Percentiles rank a stretch among this genome's conserved stretches.
phyloP scores from a whole-genome alignment of 2,888 invertebrate species.

The Diaprepes abbreviatus region DNA sequence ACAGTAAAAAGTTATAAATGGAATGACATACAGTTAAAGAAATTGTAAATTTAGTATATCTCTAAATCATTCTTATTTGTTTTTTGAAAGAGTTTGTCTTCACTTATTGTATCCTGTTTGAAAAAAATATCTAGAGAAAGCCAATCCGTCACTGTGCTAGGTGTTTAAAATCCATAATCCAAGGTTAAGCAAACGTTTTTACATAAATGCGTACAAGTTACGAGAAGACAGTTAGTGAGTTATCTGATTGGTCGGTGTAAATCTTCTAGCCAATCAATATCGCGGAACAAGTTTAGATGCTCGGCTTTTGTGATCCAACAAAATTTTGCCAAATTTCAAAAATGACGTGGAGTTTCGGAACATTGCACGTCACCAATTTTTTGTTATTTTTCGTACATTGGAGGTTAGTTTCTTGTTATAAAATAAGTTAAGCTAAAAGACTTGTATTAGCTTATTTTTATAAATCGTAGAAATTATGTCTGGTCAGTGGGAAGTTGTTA shows the following conservation, averaged over 20 bases:
- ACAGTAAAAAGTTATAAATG: no score
- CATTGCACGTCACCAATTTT: conserved; percentile 19
- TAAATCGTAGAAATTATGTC: conserved; percentile 62
- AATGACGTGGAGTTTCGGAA: conserved; percentile 23
- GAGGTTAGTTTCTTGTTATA: conserved; percentile 32
- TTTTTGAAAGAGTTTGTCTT: no score
- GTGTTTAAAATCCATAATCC: conserved; percentile 1
- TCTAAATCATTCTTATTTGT: no score
- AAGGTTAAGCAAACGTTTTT: background rate
- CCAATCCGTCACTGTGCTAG: background rate
- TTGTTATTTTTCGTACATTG: conserved; percentile 25
- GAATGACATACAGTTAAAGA: no score
- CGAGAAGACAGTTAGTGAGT: no score
- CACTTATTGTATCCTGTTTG: no score
- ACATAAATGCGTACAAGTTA: background rate
- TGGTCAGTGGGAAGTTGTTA: conserved; percentile 81
- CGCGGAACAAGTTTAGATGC: background rate
- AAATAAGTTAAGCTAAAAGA: background rate
- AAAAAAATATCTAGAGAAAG: no score
- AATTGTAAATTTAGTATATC: no score
- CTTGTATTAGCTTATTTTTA: background rate
- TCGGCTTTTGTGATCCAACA: background rate
- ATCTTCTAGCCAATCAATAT: background rate
- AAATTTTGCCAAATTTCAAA: conserved; percentile 24
- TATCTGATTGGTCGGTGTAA: background rate